Evolutionary conservation across 1,140 invertebrate genomes (phyloP).

Genomic region (Hirudo medicinalis): DNA sequence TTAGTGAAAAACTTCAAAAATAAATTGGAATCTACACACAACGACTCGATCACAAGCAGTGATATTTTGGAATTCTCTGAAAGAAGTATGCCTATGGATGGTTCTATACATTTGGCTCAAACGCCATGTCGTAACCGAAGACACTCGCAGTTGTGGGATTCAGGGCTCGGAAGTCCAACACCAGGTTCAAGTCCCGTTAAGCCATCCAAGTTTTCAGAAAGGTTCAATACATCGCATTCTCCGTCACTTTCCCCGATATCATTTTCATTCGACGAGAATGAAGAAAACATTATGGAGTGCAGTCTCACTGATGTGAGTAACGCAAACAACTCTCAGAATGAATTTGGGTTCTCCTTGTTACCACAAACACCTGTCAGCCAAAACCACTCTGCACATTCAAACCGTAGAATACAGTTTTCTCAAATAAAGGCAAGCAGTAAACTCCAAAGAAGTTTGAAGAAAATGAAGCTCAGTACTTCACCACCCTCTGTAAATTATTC

Average conservation of each 20-base stretch:
- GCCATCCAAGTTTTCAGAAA: not conserved
- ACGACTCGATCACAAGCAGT: no score
- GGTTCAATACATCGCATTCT: not conserved
- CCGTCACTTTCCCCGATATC: conserved; percentile 1
- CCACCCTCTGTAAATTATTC: not conserved
- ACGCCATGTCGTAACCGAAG: not conserved
- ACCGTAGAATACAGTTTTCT: not conserved
- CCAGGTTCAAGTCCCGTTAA: conserved; percentile 9
- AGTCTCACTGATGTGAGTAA: not conserved
- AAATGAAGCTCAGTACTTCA: conserved; percentile 10
- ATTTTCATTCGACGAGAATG: conserved; percentile 8
- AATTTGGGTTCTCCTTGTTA: not conserved
- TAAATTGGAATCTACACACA: no score
- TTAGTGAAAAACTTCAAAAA: no score
- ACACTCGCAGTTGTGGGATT: conserved; percentile 8
- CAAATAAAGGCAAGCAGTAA: not conserved
- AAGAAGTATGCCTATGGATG: no score
- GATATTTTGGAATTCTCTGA: no score
- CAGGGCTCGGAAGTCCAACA: not conserved
- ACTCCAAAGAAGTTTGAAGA: conserved; percentile 11
- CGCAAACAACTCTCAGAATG: not conserved
- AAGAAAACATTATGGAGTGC: not conserved
- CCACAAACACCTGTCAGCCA: conserved; percentile 10
- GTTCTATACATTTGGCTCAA: not conserved
- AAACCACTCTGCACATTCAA: not conserved